phyloP scores from a whole-genome alignment of 2,797 vertebrate species.

The Neomorphus geoffroyi region DNA sequence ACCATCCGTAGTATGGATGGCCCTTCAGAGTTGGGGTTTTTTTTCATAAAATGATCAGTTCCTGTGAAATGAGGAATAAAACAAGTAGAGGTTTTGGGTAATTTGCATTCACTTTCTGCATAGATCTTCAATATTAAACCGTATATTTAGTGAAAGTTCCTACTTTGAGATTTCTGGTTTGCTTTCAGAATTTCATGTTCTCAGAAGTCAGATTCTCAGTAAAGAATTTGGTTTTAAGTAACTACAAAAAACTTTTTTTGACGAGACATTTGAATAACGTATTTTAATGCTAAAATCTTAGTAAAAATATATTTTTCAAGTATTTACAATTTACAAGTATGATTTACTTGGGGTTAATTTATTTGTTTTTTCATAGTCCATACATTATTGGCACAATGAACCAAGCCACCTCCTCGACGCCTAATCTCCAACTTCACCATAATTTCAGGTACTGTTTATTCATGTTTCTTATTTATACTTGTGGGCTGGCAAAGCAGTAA shows the following conservation, averaged over 20 bases:
- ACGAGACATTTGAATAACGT: background rate
- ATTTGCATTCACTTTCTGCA: background rate
- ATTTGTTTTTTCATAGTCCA: slow-evolving; percentile 74
- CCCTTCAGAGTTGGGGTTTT: background rate
- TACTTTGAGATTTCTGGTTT: background rate
- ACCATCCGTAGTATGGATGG: background rate
- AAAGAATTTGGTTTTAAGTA: background rate
- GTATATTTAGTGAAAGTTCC: background rate
- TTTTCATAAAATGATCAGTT: background rate
- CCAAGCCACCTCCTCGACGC: slow-evolving; percentile 95
- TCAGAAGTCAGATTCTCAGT: background rate
- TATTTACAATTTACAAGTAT: background rate
- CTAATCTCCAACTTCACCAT: slow-evolving; percentile 97
- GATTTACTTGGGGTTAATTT: background rate
- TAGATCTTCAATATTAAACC: background rate
- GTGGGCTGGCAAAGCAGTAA: background rate
- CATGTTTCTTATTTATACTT: background rate
- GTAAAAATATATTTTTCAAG: background rate
- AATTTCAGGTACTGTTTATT: slow-evolving; percentile 90
- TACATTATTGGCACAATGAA: slow-evolving; percentile 99
- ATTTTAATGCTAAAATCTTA: background rate
- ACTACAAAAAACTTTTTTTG: background rate
- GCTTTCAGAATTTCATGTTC: background rate
- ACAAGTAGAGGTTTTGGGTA: background rate
- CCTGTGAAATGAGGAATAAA: background rate